Base-by-base conservation (phyloP, 2,888 invertebrate genomes). In the Nebria salina region DNA sequence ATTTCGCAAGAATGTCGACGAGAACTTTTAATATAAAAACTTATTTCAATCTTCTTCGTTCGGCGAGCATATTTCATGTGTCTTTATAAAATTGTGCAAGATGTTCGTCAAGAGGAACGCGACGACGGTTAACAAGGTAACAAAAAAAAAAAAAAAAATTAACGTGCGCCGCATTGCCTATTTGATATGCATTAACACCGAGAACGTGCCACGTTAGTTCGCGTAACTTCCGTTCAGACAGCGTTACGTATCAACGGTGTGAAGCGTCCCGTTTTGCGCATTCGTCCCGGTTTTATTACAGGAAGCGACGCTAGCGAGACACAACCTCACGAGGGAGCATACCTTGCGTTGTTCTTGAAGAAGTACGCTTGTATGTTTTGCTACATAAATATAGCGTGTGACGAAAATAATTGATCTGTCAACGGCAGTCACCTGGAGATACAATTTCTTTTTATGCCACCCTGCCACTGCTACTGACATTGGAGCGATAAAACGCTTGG, bases 321-420 rank as follows among this genome's bases (percentile, higher is more conserved):
- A 34, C 34, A 34, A 34, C 66, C 66, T 66, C 15, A 25, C 7
- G 7, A 15, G 25, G 65, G 25, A 66, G 13, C 25, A 25, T 66
- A 34, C 34, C 34, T 5, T 34, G 34, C 34, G 34, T 5, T 34
- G 4, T 5, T 5, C 34, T 34, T 34, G 34, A 5, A 34, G 34
- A 5, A 34, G 34, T 34, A 34, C 34, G 2, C 34, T 34, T 34
- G 34, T 34, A 34, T 2, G 34, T 34, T 34, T 34, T 34, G 34
- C 34, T 34, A 34, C 34, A 34, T 34, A 34, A 3, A 54, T 54
- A 13, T 54, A 8, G 70, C 9, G 70, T 66, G 66, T 65, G 74
- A 25, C 73, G 41, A 66, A 79, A 74, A 74, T 79, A 79, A 79
- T 79, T 74, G 74, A 79, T 74, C 79, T 79, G 79, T 79, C 79